Conservation (phyloP, 35 echinoderm and acorn worm genomes). For the Chiridota heheva region DNA sequence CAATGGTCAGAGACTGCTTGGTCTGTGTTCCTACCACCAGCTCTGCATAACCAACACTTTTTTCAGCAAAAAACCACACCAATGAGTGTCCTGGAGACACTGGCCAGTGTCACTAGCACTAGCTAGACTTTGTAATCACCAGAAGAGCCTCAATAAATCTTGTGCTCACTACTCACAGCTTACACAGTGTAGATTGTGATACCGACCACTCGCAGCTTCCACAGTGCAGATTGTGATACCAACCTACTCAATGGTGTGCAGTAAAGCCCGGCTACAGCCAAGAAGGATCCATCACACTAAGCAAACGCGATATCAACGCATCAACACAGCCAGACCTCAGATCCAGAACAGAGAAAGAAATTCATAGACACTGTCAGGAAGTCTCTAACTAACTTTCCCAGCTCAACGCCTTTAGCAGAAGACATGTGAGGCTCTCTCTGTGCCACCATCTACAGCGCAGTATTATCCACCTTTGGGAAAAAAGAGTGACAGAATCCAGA, state of each 20-base stretch:
- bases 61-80: slow-evolving; percentile 18
- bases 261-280: no score
- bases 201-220: slow-evolving; percentile 18
- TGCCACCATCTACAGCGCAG: slow-evolving; percentile 23
- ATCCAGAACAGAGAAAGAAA: neutral
- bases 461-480: slow-evolving; percentile 25
- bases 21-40: slow-evolving; percentile 23
- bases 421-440: slow-evolving; percentile 22
- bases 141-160: neutral
- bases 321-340: neutral
- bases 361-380: slow-evolving; percentile 14
- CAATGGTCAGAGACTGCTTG: slow-evolving; percentile 45
- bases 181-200: slow-evolving; percentile 3
- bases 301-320: neutral
- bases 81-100: slow-evolving; percentile 49
- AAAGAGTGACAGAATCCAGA: neutral
- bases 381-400: neutral
- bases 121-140: slow-evolving; percentile 38
- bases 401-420: neutral
- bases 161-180: neutral
- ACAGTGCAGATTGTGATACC: no score
- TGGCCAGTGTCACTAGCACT: slow-evolving; percentile 28
- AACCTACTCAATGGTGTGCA: no score
- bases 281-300: neutral
- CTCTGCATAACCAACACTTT: slow-evolving; percentile 47